Percentiles rank a stretch among this genome's conserved stretches.
phyloP scores from a whole-genome alignment of 2,888 invertebrate genomes.

The Thymelicus acteon region DNA sequence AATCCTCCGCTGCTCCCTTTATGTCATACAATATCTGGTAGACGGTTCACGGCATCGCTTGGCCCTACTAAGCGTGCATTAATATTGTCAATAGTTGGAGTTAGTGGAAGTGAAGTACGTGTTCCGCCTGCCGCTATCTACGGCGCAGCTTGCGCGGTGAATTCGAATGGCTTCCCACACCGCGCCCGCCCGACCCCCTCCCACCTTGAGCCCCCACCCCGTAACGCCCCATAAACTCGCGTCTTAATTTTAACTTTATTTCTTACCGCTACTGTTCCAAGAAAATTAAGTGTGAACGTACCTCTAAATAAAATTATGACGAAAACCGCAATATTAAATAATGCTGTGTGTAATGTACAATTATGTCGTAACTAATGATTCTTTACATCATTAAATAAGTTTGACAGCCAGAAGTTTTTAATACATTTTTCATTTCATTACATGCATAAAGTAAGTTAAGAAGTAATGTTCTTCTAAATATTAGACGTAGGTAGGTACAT shows the following conservation, averaged over 20 bases:
- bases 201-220: constrained; percentile 71
- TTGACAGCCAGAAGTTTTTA: not conserved
- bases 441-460: not conserved
- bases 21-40: constrained; percentile 64
- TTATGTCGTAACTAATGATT: not conserved
- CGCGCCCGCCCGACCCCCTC: constrained; percentile 51
- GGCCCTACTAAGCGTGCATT: constrained; percentile 83
- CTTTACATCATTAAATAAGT: not conserved
- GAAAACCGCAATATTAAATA: not conserved
- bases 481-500: not conserved
- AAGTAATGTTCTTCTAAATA: constrained; percentile 9
- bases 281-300: constrained; percentile 83
- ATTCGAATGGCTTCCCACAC: constrained; percentile 79
- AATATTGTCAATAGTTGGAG: constrained; percentile 85
- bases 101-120: constrained; percentile 85
- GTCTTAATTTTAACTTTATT: constrained; percentile 85
- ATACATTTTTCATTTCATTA: too few species aligned
- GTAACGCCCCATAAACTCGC: constrained; percentile 84
- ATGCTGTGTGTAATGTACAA: not conserved
- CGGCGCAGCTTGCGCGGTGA: constrained; percentile 81
- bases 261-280: constrained; percentile 80
- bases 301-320: constrained; percentile 54
- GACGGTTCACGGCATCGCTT: constrained; percentile 72
- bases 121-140: constrained; percentile 84
- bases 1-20: constrained; percentile 23